These are phyloP conservation scores for Eudiplozoon nipponicum DNA, from an alignment of 2,888 invertebrate species.

Conservation along the genomic window DNA sequence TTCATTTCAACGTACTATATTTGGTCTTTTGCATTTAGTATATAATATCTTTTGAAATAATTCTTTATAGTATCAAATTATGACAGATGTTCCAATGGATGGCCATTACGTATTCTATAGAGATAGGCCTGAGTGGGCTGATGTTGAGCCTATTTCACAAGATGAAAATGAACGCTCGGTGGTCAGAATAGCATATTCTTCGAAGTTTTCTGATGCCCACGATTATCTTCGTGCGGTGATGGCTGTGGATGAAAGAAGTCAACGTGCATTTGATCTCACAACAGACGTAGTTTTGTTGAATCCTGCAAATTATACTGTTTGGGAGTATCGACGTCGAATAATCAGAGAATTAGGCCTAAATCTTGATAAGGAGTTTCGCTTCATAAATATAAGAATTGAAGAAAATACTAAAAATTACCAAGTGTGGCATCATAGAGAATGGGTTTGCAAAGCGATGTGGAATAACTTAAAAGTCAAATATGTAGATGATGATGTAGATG, in stretches of 20 bases:
- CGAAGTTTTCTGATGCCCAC: conserved; percentile 51
- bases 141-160: conserved; percentile 54
- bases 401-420: conserved; percentile 85
- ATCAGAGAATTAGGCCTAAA: conserved; percentile 47
- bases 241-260: conserved; percentile 50
- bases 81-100: too few relatives aligned
- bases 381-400: conserved; percentile 46
- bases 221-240: conserved; percentile 73
- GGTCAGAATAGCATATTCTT: conserved; percentile 64
- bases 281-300: conserved; percentile 63
- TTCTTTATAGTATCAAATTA: too few relatives aligned
- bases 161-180: conserved; percentile 61
- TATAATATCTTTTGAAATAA: too few relatives aligned
- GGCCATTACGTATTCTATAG: conserved; percentile 34
- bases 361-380: conserved; percentile 47
- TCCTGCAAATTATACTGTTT: conserved; percentile 88
- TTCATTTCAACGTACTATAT: too few relatives aligned
- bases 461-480: too few relatives aligned
- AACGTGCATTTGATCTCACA: conserved; percentile 51
- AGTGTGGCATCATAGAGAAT: conserved; percentile 19
- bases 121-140: conserved; percentile 56
- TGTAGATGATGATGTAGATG: too few relatives aligned
- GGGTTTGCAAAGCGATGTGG: conserved; percentile 34
- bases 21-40: too few relatives aligned
- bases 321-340: conserved; percentile 52